These are phyloP conservation scores for Orthonychiurus folsomi DNA, from an alignment of 2,888 invertebrate genomes.

Conservation along the genomic window DNA sequence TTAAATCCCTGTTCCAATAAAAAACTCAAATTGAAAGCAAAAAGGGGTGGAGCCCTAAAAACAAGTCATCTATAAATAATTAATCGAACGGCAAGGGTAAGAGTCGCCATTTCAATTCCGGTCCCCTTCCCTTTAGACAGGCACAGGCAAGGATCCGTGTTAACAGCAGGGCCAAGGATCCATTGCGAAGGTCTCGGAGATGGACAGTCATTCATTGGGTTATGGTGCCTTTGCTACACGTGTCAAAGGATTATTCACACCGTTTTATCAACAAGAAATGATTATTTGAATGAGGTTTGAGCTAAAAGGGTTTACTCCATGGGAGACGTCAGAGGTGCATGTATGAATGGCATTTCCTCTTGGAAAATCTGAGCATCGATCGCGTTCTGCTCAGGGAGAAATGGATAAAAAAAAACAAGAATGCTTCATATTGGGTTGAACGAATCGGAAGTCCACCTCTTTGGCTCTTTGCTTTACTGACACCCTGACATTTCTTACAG, in stretches of 20 bases:
- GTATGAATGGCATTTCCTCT: no score
- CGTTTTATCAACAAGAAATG: conserved; percentile 11
- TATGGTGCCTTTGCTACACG: background rate
- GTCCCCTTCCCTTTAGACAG: background rate
- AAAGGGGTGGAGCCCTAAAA: background rate
- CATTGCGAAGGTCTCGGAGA: no score
- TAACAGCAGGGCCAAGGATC: background rate
- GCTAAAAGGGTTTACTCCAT: no score
- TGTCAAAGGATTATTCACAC: background rate
- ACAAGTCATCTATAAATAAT: background rate
- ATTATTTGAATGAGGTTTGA: background rate
- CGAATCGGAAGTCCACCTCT: no score
- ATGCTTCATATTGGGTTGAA: no score
- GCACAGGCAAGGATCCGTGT: background rate
- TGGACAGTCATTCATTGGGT: background rate
- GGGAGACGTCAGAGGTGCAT: no score
- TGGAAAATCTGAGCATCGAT: no score
- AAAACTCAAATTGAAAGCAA: background rate
- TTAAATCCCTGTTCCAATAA: no score
- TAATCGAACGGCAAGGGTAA: background rate
- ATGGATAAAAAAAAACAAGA: no score
- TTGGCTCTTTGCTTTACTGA: no score
- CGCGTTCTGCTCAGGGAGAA: no score
- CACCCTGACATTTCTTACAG: no score
- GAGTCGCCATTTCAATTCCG: background rate